Percentiles rank a stretch among this genome's conserved stretches.
phyloP scores from a whole-genome alignment of 2,797 vertebrate genomes.

The Myioborus miniatus region DNA sequence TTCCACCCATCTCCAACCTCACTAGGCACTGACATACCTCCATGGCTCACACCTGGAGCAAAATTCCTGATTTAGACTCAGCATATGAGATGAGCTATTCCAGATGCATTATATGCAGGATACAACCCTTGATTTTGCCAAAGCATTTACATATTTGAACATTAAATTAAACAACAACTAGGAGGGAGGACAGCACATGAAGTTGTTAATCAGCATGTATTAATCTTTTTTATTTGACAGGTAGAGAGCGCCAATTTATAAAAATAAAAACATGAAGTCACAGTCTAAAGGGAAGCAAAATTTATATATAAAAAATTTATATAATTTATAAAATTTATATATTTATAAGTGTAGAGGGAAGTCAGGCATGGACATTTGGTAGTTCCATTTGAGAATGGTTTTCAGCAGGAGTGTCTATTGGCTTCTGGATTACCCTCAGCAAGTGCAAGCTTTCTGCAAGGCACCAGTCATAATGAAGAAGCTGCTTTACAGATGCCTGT shows the following conservation, averaged over 20 bases:
- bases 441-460: background rate
- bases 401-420: background rate
- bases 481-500: background rate
- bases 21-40: background rate
- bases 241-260: background rate
- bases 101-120: background rate
- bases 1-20: fast-evolving
- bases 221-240: background rate
- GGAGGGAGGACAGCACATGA: background rate
- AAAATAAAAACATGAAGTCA: background rate
- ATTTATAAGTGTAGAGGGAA: background rate
- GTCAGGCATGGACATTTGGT: background rate
- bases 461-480: background rate
- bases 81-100: background rate
- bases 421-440: background rate
- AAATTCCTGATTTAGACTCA: background rate
- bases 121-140: background rate
- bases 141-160: background rate
- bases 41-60: background rate
- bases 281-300: background rate
- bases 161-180: background rate
- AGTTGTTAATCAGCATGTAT: background rate
- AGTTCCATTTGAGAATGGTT: background rate
- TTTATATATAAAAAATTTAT: background rate
- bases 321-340: no score